These are phyloP conservation scores for Novumbra hubbsi DNA, from an alignment of 2,797 vertebrate species.

Conservation along the genomic window DNA sequence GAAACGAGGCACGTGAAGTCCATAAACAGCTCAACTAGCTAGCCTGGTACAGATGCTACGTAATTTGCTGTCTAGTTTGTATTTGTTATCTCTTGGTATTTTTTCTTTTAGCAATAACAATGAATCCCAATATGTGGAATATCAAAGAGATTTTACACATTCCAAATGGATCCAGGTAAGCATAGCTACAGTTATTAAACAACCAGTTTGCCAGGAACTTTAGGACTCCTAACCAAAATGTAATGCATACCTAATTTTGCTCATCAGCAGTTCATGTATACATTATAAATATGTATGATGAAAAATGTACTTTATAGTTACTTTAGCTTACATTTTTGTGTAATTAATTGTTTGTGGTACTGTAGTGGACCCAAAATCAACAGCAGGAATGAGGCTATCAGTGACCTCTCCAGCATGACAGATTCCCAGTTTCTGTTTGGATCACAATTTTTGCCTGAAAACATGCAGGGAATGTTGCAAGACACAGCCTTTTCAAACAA, in stretches of 20 bases:
- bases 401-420: slow-evolving; percentile 72
- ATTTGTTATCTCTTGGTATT: neutral
- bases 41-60: neutral
- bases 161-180: slow-evolving; percentile 63
- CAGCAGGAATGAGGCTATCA: slow-evolving; percentile 50
- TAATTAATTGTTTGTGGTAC: slow-evolving; percentile 5
- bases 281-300: neutral
- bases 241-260: neutral
- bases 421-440: slow-evolving; percentile 89
- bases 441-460: slow-evolving; percentile 87
- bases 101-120: slow-evolving; percentile 30
- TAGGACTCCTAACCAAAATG: neutral
- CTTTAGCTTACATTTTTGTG: neutral
- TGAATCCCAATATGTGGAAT: slow-evolving; percentile 70
- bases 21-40: neutral
- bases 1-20: neutral
- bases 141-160: slow-evolving; percentile 73
- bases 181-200: neutral
- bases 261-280: neutral
- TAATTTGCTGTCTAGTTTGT: neutral
- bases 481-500: slow-evolving; percentile 75
- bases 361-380: slow-evolving; percentile 26
- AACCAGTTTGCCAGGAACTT: neutral
- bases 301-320: neutral
- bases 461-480: slow-evolving; percentile 74